Conservation (phyloP, 37 sponge, comb jelly and placozoan genomes). For the Ianthella basta region DNA sequence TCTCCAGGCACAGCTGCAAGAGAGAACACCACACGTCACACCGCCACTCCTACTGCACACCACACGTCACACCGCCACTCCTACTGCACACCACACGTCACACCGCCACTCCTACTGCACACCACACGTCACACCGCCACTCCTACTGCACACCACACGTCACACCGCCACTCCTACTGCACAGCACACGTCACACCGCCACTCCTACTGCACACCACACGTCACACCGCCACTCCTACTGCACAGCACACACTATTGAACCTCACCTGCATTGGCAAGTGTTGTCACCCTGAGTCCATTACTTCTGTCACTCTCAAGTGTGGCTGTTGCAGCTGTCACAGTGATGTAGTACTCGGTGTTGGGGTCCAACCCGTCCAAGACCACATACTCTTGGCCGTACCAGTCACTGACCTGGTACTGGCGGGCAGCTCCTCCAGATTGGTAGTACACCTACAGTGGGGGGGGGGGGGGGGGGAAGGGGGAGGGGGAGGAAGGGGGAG, state of each 20-base stretch:
- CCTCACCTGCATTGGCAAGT: constrained; percentile 8
- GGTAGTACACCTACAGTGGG: constrained; percentile 1
- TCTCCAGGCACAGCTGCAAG: too few relatives aligned
- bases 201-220: not conserved
- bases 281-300: not conserved
- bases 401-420: not conserved
- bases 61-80: constrained; percentile 3
- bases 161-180: not conserved
- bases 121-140: not conserved
- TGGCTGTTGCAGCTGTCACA: constrained; percentile 26
- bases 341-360: constrained; percentile 18
- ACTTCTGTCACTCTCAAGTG: not conserved
- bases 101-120: not conserved
- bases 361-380: not conserved
- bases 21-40: too few relatives aligned
- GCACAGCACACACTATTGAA: too few relatives aligned
- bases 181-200: not conserved
- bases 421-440: not conserved
- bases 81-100: not conserved
- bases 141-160: not conserved
- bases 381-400: not conserved
- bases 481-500: not conserved
- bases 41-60: not conserved
- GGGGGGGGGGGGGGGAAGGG: not conserved
- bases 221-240: not conserved